A percentile compares a stretch with the other conserved stretches of the same genome.
phyloP scores from a whole-genome alignment of 2,113 vertebrate genomes.

The Tautogolabrus adspersus region DNA sequence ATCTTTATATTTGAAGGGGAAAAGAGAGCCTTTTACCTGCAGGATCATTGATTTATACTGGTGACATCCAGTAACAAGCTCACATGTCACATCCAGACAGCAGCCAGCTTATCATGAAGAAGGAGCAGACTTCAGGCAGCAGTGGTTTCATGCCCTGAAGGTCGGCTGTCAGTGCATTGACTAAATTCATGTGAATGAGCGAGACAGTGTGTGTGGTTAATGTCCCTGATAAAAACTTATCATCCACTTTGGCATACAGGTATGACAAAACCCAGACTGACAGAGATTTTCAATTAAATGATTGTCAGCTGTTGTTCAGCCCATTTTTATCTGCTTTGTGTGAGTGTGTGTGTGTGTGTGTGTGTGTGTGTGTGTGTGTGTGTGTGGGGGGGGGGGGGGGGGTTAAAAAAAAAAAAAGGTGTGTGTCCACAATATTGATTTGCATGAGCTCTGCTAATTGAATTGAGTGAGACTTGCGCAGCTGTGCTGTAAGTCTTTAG shows the following conservation, averaged over 20 bases:
- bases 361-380: too few relatives aligned
- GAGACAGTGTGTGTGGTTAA: slow-evolving; percentile 10
- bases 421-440: slow-evolving; percentile 48
- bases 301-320: slow-evolving; percentile 23
- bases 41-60: slow-evolving; percentile 3
- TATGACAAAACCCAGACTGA: slow-evolving; percentile 10
- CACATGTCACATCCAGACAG: neutral
- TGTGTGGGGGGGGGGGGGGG: neutral
- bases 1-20: neutral
- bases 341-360: neutral
- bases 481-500: slow-evolving; percentile 17
- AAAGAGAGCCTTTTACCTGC: neutral
- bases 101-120: slow-evolving; percentile 13
- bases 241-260: slow-evolving; percentile 27
- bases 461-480: slow-evolving; percentile 34
- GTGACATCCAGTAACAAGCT: slow-evolving; percentile 13
- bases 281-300: slow-evolving; percentile 39
- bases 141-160: slow-evolving; percentile 24
- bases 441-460: slow-evolving; percentile 55
- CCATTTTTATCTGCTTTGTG: neutral
- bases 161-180: slow-evolving; percentile 15
- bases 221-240: slow-evolving; percentile 17
- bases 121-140: slow-evolving; percentile 27
- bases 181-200: slow-evolving; percentile 45
- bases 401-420: neutral